phyloP scores from a whole-genome alignment of 1,140 invertebrate species.

The Zaprionus ornatus region DNA sequence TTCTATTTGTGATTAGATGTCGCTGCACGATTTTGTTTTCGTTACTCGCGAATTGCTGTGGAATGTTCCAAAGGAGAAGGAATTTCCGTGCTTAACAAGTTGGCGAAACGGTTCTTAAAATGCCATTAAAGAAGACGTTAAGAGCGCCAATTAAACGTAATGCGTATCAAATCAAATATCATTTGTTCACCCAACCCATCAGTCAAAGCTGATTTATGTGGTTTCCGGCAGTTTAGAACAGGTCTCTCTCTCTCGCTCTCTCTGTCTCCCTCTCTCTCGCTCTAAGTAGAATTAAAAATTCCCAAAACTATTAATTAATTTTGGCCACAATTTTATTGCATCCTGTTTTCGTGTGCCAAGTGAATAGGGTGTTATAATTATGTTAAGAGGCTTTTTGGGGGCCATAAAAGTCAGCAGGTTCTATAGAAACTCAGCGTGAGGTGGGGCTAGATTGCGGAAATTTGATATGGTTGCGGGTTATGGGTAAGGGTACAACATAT shows the following conservation, averaged over 20 bases:
- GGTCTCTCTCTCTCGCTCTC: not conserved
- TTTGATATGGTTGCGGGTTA: not conserved
- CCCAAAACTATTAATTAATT: conserved; percentile 21
- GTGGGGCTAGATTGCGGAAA: not conserved
- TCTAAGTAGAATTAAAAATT: not conserved
- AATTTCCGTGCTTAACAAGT: conserved; percentile 49
- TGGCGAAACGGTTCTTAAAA: conserved; percentile 17
- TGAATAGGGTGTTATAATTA: conserved; percentile 1
- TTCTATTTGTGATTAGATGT: conserved; percentile 77
- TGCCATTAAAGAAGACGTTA: conserved; percentile 22
- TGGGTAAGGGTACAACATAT: not conserved
- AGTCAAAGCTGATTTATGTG: conserved; percentile 19
- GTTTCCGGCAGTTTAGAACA: conserved; percentile 4
- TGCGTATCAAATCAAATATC: conserved; percentile 43
- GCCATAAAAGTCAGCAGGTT: not conserved
- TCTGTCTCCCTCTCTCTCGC: not conserved
- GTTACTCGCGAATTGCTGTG: conserved; percentile 25
- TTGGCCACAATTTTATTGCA: conserved; percentile 29
- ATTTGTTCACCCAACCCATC: conserved; percentile 37
- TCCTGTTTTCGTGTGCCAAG: conserved; percentile 4
- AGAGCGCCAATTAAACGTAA: conserved; percentile 30
- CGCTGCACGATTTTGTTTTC: conserved; percentile 65
- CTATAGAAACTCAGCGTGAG: not conserved
- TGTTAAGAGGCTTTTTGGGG: not conserved
- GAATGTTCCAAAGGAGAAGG: conserved; percentile 40